Percentiles rank a stretch among this genome's conserved stretches.
Evolutionary conservation across 35 echinoderm and acorn worm species (phyloP).

Genomic region (Diadema setosum): DNA sequence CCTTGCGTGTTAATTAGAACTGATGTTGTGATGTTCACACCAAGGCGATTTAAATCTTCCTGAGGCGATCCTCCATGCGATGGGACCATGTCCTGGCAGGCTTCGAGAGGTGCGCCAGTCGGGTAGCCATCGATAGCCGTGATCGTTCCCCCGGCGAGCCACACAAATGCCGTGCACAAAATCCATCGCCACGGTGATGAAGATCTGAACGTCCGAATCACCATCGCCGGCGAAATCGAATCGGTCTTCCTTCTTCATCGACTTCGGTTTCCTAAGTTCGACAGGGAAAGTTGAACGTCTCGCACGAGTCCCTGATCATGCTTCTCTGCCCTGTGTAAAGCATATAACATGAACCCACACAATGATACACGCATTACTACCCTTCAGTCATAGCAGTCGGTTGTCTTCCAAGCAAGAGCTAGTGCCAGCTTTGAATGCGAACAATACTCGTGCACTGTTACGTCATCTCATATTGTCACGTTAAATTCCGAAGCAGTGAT

Average conservation of each 20-base stretch:
- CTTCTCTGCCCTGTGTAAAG: too few relatives aligned
- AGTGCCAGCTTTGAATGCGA: too few relatives aligned
- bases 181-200: background rate
- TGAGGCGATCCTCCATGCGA: background rate
- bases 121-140: background rate
- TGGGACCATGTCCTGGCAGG: background rate
- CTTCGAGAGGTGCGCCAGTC: background rate
- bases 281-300: too few relatives aligned
- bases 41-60: background rate
- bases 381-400: too few relatives aligned
- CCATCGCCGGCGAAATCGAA: background rate
- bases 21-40: background rate
- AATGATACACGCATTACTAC: too few relatives aligned
- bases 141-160: background rate
- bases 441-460: too few relatives aligned
- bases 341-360: too few relatives aligned
- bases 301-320: too few relatives aligned
- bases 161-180: background rate
- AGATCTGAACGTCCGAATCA: background rate
- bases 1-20: too few relatives aligned
- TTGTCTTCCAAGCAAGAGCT: too few relatives aligned
- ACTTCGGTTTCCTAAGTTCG: slow-evolving; percentile 1
- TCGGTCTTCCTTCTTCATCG: background rate
- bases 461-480: too few relatives aligned
- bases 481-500: too few relatives aligned